These are phyloP conservation scores for Amblyraja radiata DNA, from an alignment of 2,797 vertebrate species.

Conservation along the genomic window DNA sequence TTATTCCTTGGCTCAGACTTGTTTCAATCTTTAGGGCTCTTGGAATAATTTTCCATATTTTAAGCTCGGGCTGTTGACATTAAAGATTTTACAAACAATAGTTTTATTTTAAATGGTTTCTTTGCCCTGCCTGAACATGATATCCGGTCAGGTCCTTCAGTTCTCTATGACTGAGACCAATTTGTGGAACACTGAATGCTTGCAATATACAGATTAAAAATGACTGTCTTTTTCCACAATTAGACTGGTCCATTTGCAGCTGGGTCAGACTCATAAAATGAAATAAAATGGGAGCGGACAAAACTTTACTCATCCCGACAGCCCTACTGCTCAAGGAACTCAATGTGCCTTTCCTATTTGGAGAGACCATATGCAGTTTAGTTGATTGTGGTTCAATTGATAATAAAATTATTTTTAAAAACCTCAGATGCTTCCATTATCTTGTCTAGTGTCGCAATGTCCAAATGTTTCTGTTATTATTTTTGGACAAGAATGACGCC, in stretches of 20 bases:
- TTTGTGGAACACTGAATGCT: background rate
- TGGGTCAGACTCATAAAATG: background rate
- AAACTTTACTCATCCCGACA: background rate
- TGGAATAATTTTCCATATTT: background rate
- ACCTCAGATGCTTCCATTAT: background rate
- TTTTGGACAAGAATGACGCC: too few species aligned
- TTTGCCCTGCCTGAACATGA: background rate
- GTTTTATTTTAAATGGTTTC: background rate
- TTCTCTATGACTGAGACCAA: background rate
- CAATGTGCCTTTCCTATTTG: slow-evolving; percentile 32
- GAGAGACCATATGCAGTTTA: background rate
- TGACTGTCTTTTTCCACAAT: background rate
- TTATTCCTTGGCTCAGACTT: background rate
- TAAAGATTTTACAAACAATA: background rate
- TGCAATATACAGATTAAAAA: background rate
- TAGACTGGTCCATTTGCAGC: background rate
- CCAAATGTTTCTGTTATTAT: background rate
- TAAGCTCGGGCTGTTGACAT: background rate
- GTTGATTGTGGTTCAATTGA: slow-evolving; percentile 4
- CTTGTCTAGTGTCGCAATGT: background rate
- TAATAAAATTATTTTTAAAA: slow-evolving; percentile 24
- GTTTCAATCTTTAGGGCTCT: background rate
- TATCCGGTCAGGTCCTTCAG: background rate
- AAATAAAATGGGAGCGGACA: slow-evolving; percentile 5
- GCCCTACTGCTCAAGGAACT: background rate